Evolutionary conservation across 2,113 vertebrate species (phyloP).

Genomic region (Spheniscus mendiculus): DNA sequence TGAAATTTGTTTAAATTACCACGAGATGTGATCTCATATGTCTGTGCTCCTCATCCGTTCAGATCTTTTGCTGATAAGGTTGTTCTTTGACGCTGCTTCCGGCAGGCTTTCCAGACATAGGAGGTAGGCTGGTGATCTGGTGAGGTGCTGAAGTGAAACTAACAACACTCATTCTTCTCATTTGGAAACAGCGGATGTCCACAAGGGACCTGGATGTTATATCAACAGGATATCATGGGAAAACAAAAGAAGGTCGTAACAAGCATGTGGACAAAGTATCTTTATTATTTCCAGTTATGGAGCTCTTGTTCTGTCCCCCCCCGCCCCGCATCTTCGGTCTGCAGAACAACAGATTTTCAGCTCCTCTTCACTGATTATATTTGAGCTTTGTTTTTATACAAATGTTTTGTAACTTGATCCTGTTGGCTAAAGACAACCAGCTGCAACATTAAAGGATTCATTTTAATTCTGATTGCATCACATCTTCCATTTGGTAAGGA

Average conservation of each 20-base stretch:
- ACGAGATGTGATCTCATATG: constrained; percentile 43
- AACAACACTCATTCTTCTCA: neutral
- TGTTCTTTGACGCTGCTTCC: neutral
- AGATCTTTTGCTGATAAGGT: constrained; percentile 41
- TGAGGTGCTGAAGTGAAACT: constrained; percentile 34
- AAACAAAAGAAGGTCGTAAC: constrained; percentile 44
- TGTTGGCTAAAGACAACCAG: neutral
- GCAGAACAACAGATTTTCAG: neutral
- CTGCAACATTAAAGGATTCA: neutral
- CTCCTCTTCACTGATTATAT: neutral
- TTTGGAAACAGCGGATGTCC: constrained; percentile 30
- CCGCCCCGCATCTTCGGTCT: neutral
- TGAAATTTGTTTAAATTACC: neutral
- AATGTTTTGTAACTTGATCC: neutral
- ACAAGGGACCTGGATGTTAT: constrained; percentile 3
- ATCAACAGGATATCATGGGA: constrained; percentile 52
- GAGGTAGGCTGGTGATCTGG: neutral
- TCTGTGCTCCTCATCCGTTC: neutral
- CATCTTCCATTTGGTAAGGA: neutral
- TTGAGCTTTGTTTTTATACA: constrained; percentile 8
- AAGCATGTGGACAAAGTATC: neutral
- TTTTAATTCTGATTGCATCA: neutral
- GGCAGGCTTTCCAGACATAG: neutral
- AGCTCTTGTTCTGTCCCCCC: neutral
- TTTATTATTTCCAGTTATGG: constrained; percentile 38